Percentiles rank a stretch among this genome's conserved stretches.
Evolutionary conservation across 2,113 vertebrate genomes (phyloP).

Genomic region (Oryzias celebensis): DNA sequence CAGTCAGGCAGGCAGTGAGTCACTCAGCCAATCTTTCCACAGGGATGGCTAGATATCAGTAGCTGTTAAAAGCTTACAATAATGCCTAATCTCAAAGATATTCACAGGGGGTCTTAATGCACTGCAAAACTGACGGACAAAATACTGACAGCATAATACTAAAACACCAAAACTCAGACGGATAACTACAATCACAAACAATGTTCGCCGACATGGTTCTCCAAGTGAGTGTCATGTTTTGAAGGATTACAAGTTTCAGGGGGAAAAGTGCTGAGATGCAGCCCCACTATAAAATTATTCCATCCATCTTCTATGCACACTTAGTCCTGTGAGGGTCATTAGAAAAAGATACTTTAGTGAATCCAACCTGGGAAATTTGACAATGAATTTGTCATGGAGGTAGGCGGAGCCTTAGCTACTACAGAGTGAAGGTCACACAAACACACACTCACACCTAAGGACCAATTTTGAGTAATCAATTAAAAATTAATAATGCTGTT

Average conservation of each 20-base stretch:
- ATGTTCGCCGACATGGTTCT: background rate
- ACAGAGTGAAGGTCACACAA: no score
- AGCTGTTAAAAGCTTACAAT: constrained; percentile 50
- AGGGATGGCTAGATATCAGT: constrained; percentile 54
- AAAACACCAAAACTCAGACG: background rate
- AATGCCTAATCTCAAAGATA: constrained; percentile 42
- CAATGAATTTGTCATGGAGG: no score
- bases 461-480: no score
- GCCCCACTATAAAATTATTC: background rate
- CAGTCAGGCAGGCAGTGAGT: constrained; percentile 60
- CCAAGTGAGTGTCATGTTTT: background rate
- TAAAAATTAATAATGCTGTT: no score
- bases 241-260: background rate
- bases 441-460: no score
- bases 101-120: constrained; percentile 26
- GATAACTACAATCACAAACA: background rate
- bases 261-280: background rate
- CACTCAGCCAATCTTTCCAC: constrained; percentile 57
- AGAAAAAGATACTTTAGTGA: no score
- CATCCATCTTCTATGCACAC: background rate
- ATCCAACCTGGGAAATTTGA: no score
- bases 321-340: no score
- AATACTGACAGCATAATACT: constrained; percentile 24
- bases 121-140: constrained; percentile 39
- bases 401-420: no score